Base-by-base conservation (phyloP, 2,113 vertebrate genomes). In the Misgurnus anguillicaudatus region DNA sequence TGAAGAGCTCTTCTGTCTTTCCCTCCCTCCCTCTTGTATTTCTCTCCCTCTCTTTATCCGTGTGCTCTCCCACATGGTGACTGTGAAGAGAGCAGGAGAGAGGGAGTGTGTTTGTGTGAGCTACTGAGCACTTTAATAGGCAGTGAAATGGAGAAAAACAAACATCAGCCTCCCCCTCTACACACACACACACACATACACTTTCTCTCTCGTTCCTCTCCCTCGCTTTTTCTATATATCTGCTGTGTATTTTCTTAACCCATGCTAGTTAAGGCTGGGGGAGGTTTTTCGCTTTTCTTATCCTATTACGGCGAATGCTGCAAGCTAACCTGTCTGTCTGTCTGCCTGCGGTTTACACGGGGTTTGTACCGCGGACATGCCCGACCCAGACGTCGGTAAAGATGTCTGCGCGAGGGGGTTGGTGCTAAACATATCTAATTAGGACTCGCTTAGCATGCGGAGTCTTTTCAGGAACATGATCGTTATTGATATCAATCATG, bases 111-210 rank as follows among this genome's bases (percentile, higher is more conserved):
- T 84, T 77, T 82, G 83, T 80, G 83, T 80, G 84, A 82, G 73
- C 83, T 82, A 82, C 83, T 82, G 77, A 85, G 77, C 75, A 65
- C 80, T 77, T 80, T 85, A 85, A 82, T 80, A 80, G 77, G 81
- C 80, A 63, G 77, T 77, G 77, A 82, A 82, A 80, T 80, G 45
- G 73, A 80, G 73, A 82, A 80, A 85, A 77, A 85, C 78, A 82
- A 80, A 85, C 80, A 77, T 79, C 68, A 77, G 65, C 51, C 77
- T 66, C 45, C 53, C 63, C 47, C 42, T 55, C 36, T 63, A 66
- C 70, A 60, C 62, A 78, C 70, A 60, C 62, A 78, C 60, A 74
- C 19, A 57, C 66, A 62, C 65, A 36, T 65, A 58, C 51, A 75
- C 61, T 16, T 6, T 55, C 53, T 61, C 72, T 31, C 57, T 42